Evolutionary conservation across 2,113 vertebrate genomes (phyloP).

Genomic region (Procavia capensis): DNA sequence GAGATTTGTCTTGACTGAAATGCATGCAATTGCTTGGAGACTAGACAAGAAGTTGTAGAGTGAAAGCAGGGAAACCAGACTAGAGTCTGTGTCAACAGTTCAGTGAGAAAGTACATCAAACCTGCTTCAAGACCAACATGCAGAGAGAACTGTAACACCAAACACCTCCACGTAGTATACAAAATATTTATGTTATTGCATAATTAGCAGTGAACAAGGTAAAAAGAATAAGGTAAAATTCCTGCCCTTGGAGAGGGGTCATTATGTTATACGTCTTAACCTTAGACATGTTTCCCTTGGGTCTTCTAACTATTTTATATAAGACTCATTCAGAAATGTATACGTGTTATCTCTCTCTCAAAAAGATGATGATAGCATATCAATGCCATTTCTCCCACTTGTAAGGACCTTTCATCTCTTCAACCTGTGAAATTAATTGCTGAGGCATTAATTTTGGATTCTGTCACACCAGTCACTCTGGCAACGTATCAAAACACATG

Average conservation of each 20-base stretch:
- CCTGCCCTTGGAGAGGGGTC: background rate
- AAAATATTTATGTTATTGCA: background rate
- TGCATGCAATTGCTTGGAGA: background rate
- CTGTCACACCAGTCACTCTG: background rate
- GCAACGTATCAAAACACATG: background rate
- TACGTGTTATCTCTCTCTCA: background rate
- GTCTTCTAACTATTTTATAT: background rate
- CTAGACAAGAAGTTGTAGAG: background rate
- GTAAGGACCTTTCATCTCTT: background rate
- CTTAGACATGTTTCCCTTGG: background rate
- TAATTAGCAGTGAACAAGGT: background rate
- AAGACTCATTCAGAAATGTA: background rate
- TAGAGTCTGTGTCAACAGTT: background rate
- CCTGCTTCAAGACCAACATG: background rate
- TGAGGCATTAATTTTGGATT: background rate
- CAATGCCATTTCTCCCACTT: background rate
- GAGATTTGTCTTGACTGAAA: background rate
- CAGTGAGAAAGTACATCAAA: background rate
- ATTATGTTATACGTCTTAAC: background rate
- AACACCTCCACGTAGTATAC: background rate
- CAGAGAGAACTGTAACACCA: background rate
- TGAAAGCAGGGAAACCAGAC: background rate
- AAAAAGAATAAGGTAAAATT: background rate
- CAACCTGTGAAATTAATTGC: background rate
- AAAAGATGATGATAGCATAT: background rate